Base-by-base conservation (phyloP, 2,888 invertebrate species). In the Phengaris arion region DNA sequence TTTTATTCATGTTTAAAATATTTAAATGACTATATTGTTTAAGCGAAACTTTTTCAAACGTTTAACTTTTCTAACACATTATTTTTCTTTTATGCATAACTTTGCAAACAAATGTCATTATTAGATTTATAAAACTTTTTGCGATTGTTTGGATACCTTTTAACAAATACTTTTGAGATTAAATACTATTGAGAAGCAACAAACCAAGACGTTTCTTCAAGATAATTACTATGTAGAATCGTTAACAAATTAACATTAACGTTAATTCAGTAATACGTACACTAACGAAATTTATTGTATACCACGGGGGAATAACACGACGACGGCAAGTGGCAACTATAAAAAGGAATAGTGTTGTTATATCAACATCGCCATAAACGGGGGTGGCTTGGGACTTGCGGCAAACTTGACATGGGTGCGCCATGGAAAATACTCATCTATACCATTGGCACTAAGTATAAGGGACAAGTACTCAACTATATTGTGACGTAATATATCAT, bases 291-390 rank as follows among this genome's bases (percentile, higher is more conserved):
- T 70, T 52, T 46, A 46, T 51, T 22, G n/a, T 13, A 22, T 13
- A 69, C 70, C 48, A 35, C 57, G 15, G 15, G 75, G 75, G 57
- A 54, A 74, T 35, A 51, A 59, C 55, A 52, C 46, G 64, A 59
- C 68, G 51, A 22, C 69, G 48, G 51, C 70, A 48, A 57, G 69
- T 48, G 57, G 46, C 22, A 6, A 22, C 70, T 70, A 70, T 75
- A 75, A 75, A 69, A 78, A 76, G 77, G 77, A 81, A 80, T 78
- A 79, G 81, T 80, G 82, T 86, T 76, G 83, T 88, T 84, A 82
- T 83, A 87, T 85, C 86, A 85, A 88, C 77, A 86, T 85, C 82
- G 81, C 83, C 86, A 89, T 89, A 91, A 91, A 92, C 89, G 89
- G 88, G 87, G 91, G 91, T 87, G 88, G 70, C 69, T 6, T 15